Percentiles rank a stretch among this genome's conserved stretches.
Evolutionary conservation across 2,797 vertebrate genomes (phyloP).

Genomic region (Garrulus glandarius): DNA sequence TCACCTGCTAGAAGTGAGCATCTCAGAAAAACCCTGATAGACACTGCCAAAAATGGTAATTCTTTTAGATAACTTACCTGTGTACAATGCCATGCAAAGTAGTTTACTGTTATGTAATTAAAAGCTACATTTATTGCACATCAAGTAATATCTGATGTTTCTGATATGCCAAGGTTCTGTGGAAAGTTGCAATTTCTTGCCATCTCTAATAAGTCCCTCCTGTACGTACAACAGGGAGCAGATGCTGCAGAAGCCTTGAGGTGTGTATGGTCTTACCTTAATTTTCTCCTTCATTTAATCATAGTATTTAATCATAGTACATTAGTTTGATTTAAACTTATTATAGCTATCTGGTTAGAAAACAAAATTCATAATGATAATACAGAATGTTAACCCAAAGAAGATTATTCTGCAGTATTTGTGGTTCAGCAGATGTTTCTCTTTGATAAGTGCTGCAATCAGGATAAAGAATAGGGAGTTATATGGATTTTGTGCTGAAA

Average conservation of each 20-base stretch:
- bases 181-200: neutral
- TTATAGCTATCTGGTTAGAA: neutral
- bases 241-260: neutral
- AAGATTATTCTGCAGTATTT: neutral
- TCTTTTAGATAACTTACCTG: neutral
- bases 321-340: neutral
- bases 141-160: neutral
- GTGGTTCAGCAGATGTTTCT: neutral
- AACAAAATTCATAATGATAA: neutral
- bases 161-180: neutral
- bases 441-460: neutral
- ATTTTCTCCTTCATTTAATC: neutral
- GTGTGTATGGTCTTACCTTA: neutral
- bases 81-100: neutral
- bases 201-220: neutral
- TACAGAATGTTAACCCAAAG: neutral
- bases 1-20: neutral
- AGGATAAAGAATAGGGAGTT: neutral
- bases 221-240: accelerated
- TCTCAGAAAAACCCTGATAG: neutral
- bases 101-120: neutral
- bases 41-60: neutral
- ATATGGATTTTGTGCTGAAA: neutral
- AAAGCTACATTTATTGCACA: neutral
- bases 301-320: neutral